Conservation (phyloP, 2,113 vertebrate genomes). For the Stomatorhinus ivindoensis region DNA sequence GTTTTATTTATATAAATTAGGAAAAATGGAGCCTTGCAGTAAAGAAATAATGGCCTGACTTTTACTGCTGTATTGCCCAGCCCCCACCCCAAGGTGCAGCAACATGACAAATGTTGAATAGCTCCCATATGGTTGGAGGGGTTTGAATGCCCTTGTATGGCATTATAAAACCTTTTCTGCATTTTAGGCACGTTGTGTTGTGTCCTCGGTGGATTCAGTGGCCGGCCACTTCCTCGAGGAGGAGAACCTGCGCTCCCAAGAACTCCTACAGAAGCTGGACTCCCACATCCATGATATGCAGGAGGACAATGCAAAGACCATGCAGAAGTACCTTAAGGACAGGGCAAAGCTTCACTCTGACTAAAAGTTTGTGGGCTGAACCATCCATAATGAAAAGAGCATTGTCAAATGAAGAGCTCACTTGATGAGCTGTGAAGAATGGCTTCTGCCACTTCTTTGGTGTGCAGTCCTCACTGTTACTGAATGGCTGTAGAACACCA, state of each 20-base stretch:
- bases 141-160: not conserved
- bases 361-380: not conserved
- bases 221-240: conserved; percentile 74
- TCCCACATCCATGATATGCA: conserved; percentile 74
- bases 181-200: conserved; percentile 41
- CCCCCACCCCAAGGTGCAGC: not conserved
- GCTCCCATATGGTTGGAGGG: not conserved
- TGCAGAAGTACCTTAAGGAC: conserved; percentile 55
- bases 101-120: not conserved
- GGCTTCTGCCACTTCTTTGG: not conserved
- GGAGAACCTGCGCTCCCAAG: conserved; percentile 67
- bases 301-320: conserved; percentile 64
- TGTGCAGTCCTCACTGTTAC: not conserved
- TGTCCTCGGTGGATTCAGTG: conserved; percentile 55
- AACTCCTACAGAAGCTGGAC: conserved; percentile 72
- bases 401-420: not conserved
- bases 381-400: not conserved
- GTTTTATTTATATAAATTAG: not conserved
- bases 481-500: not conserved
- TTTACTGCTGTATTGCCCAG: not conserved
- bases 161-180: not conserved
- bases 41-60: not conserved
- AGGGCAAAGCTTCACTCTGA: not conserved
- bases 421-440: not conserved
- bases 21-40: not conserved